Evolutionary conservation across 1,140 invertebrate species (phyloP), one percentile per base, ranked within the genome.

Genomic region (Orius laevigatus): DNA sequence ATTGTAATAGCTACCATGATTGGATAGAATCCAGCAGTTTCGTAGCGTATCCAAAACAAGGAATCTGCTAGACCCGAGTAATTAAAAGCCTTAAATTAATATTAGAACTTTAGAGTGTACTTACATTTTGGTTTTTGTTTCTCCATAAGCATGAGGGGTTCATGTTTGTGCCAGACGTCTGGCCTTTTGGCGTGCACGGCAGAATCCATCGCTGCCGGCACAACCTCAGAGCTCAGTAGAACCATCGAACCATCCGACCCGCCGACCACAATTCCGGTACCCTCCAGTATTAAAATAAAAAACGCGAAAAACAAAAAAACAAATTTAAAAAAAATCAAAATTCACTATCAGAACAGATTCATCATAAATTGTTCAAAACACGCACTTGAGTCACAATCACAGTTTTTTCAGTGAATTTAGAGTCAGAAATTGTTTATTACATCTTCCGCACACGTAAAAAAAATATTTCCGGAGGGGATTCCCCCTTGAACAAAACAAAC

Each of bases 121-220:
- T 74, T 65, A 79, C 76, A 66, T 74, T 78, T 78, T 57, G 71
- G 70, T 67, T 77, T 78, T 62, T 71, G 72, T 62, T 78, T 76
- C 63, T 79, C 76, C 71, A 78, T 74, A 57, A 76, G 70, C 71
- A 78, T 74, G 62, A 77, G 70, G 61, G 77, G 74, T 65, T 81
- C 75, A 63, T 79, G 75, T 62, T 56, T 54, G 63, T 78, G 77
- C 75, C 75, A 78, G 67, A 74, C 52, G 35, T 59, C 56, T 15
- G 53, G 48, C 34, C 55, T 51, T 43, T 58, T 59, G 11, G 54
- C 19, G 48, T 56, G 54, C 46, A 57, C 55, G 52, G 56, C 54
- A 25, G 52, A 55, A 49, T 60, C 59, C 59, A 60, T 60, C 16
- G 58, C 54, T 51, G 45, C 50, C 50, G 55, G 53, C 50, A 48